These are phyloP conservation scores for Neofelis nebulosa DNA, from an alignment of 2,113 vertebrate genomes.

Conservation along the genomic window DNA sequence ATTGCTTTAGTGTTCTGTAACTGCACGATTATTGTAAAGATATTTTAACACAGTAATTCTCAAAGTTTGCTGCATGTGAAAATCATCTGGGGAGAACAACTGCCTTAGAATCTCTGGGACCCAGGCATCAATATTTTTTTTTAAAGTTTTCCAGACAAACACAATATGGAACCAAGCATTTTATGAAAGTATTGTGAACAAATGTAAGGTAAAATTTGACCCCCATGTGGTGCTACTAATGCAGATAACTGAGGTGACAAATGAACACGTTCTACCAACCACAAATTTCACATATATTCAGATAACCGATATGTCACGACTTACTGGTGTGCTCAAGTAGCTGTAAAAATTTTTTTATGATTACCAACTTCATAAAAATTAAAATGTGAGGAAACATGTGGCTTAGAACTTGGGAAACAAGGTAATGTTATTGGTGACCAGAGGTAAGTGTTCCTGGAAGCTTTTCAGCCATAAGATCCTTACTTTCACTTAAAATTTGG, in stretches of 20 bases:
- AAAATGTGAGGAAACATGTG: neutral
- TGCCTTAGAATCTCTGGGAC: neutral
- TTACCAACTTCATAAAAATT: neutral
- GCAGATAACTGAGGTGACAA: conserved; percentile 14
- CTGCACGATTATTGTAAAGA: neutral
- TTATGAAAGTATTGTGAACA: conserved; percentile 30
- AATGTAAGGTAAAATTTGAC: conserved; percentile 31
- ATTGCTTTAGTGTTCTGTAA: neutral
- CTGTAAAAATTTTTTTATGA: neutral
- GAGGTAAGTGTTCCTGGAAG: neutral
- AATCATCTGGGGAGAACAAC: neutral
- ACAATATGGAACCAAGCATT: conserved; percentile 14
- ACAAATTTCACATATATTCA: neutral
- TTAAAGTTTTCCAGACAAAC: neutral
- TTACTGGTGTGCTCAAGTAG: neutral
- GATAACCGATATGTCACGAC: neutral
- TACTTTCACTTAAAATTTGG: conserved; percentile 28
- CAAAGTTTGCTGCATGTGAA: neutral
- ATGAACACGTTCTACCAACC: neutral
- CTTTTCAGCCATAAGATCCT: neutral
- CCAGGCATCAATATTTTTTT: neutral
- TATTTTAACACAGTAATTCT: neutral
- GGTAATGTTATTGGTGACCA: neutral
- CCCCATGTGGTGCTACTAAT: neutral
- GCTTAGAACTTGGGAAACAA: neutral